Evolutionary conservation across 2,113 vertebrate genomes (phyloP), one percentile per base, ranked within the genome.

Genomic region (Tachycineta bicolor): DNA sequence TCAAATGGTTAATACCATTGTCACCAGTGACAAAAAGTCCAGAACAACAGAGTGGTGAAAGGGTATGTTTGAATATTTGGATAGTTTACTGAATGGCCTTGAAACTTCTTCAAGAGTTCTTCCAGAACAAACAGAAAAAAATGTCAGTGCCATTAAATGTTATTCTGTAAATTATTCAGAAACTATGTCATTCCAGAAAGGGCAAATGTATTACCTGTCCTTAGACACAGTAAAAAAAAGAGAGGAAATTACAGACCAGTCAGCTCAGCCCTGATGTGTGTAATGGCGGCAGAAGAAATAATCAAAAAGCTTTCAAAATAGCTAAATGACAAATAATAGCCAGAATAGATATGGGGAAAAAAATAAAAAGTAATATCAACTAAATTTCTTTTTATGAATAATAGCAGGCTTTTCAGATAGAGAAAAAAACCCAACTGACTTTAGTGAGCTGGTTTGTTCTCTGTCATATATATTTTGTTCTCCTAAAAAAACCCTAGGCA

Each of bases 201-300:
- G 78, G 62, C 85, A 93, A 94, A 91, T 16, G 4, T 91, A 83
- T 67, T 93, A 69, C 67, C 67, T 74, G 70, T 76, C 82, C 83
- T 76, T 79, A 80, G 64, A 60, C 0, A 9, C 0, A 46, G 17
- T 14, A 47, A 70, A 67, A 70, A 65, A 76, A n/a, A 50, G 59
- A 74, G 52, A 84, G 52, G n/a, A 89, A 94, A 95, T 95, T 96
- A 64, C 24, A 93, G 84, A 88, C 58, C 67, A 85, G 62, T 85
- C 85, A 93, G 9, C 26, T 87, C 67, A 85, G 53, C 41, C 79
- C 90, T 82, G 50, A 73, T 68, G 41, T 64, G 58, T 83, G 25
- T 49, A 91, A 82, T 49, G 24, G 22, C 53, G 17, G 2, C 28
- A 78, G 70, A 85, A 82, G 49, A 94, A 93, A 85, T 60, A 87